Evolutionary conservation across 2,888 invertebrate species (phyloP).

Genomic region (Lasius fuliginosus): DNA sequence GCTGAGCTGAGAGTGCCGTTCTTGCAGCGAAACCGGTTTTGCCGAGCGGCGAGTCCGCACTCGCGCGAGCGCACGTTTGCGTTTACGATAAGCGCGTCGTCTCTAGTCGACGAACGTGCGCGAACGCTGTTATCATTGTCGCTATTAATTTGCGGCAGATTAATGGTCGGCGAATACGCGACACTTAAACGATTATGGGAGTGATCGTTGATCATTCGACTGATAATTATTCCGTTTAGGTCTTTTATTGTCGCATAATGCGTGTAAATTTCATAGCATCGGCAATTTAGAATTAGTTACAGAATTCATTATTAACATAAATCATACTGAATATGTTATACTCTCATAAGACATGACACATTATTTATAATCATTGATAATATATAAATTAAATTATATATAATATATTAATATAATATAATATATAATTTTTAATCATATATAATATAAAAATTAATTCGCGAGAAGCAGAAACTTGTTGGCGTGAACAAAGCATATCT

Average conservation of each 20-base stretch:
- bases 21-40: constrained; percentile 33
- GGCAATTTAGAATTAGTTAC: not conserved
- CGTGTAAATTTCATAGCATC: not conserved
- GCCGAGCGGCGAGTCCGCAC: constrained; percentile 1
- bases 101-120: not conserved
- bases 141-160: constrained; percentile 44
- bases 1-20: not conserved
- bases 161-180: constrained; percentile 10
- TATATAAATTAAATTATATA: too few relatives aligned
- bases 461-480: not conserved
- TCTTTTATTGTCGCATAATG: not conserved
- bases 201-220: not conserved
- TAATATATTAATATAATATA: too few relatives aligned
- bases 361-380: not conserved
- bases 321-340: not conserved
- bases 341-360: not conserved
- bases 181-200: constrained; percentile 24
- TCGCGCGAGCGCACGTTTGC: constrained; percentile 27
- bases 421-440: too few relatives aligned
- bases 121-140: constrained; percentile 36
- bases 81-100: constrained; percentile 30
- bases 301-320: not conserved
- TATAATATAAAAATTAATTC: not conserved
- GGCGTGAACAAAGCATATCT: not conserved
- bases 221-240: not conserved